A percentile compares a stretch with the other conserved stretches of the same genome.
phyloP scores from a whole-genome alignment of 2,113 vertebrate genomes.

The Chlamydotis undulata region DNA sequence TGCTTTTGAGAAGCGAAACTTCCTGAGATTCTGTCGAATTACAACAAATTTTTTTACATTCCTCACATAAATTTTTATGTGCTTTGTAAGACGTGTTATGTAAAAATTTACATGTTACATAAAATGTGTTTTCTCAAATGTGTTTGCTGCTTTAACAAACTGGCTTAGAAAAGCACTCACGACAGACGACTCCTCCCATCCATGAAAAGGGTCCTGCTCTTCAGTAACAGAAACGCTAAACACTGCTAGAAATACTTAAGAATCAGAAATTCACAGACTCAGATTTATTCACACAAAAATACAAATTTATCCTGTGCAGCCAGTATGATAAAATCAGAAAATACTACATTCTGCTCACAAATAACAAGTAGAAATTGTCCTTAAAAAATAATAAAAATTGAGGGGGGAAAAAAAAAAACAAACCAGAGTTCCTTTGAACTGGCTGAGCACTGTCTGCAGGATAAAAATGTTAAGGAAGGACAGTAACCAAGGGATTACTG shows the following conservation, averaged over 20 bases:
- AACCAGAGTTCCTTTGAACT: neutral
- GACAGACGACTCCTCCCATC: neutral
- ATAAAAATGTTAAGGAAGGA: neutral
- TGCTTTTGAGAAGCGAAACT: neutral
- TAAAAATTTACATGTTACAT: fast-evolving
- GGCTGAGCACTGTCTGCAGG: neutral
- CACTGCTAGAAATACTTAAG: neutral
- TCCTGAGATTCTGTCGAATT: neutral
- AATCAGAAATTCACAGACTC: neutral
- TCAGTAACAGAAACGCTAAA: neutral
- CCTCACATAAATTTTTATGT: neutral
- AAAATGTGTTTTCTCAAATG: neutral
- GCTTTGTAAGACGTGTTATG: neutral
- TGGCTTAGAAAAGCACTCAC: neutral
- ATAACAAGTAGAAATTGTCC: neutral
- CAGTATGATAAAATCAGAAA: neutral
- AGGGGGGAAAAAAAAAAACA: neutral
- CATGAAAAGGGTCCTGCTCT: neutral
- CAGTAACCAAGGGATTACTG: neutral
- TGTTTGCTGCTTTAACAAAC: neutral
- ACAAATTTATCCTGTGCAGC: neutral
- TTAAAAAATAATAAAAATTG: neutral
- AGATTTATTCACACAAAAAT: neutral
- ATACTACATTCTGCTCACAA: neutral
- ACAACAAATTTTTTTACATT: neutral